Evolutionary conservation across 2,113 vertebrate genomes (phyloP).

Genomic region (Capricornis sumatraensis): DNA sequence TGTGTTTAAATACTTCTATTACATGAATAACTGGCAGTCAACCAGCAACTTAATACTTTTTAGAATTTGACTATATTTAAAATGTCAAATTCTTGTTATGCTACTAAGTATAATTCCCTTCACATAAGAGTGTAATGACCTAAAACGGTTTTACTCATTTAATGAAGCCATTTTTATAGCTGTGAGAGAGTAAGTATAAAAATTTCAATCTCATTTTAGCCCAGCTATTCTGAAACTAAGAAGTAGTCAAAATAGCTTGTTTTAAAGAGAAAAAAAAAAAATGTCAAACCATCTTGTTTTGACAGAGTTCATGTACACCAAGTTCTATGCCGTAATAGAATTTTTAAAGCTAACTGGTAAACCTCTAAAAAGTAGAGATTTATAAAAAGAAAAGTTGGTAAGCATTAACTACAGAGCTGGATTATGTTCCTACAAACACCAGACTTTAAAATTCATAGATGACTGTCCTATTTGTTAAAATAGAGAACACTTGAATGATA

Average conservation of each 20-base stretch:
- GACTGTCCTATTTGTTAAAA: constrained; percentile 11
- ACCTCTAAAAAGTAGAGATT: constrained; percentile 33
- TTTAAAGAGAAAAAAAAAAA: constrained; percentile 35
- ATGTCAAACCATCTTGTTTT: background rate
- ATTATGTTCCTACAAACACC: background rate
- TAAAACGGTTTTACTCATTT: constrained; percentile 54
- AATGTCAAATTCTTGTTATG: background rate
- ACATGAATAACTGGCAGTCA: background rate
- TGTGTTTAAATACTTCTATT: background rate
- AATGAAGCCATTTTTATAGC: constrained; percentile 50
- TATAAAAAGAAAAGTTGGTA: constrained; percentile 19
- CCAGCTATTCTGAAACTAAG: constrained; percentile 43
- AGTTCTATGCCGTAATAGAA: background rate
- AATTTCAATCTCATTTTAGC: constrained; percentile 57
- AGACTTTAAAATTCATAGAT: background rate
- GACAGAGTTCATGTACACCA: background rate
- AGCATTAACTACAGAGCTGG: background rate
- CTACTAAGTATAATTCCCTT: constrained; percentile 14
- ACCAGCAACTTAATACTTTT: background rate
- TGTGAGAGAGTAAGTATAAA: constrained; percentile 50
- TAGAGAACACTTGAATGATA: background rate
- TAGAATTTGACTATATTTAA: constrained; percentile 16
- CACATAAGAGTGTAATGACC: background rate
- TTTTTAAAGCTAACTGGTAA: constrained; percentile 44
- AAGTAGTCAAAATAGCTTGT: constrained; percentile 39